A percentile compares a stretch with the other conserved stretches of the same genome.
These are phyloP conservation scores for Drosophila pallidifrons DNA, from an alignment of 1,140 invertebrate genomes.

Conservation along the genomic window DNA sequence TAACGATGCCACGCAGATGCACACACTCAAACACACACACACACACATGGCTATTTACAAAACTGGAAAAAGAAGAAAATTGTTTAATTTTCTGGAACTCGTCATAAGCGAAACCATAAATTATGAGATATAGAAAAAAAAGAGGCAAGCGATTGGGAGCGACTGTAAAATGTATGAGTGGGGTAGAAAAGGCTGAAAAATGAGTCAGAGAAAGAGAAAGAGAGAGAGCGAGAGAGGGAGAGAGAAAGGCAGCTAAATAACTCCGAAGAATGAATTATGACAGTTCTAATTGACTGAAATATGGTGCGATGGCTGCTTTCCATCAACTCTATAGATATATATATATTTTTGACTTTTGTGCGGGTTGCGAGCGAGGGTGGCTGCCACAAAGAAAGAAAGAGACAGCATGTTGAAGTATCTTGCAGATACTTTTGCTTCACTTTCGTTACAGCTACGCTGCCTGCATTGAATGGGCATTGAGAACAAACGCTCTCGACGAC, in stretches of 20 bases:
- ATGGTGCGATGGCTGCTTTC: constrained; percentile 83
- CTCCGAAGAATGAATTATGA: constrained; percentile 84
- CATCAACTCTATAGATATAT: constrained; percentile 56
- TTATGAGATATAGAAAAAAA: constrained; percentile 59
- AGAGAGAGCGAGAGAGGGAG: not conserved
- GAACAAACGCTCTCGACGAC: constrained; percentile 1
- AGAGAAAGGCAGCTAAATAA: constrained; percentile 74
- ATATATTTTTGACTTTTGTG: constrained; percentile 37
- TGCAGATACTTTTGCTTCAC: constrained; percentile 75
- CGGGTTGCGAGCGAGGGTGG: constrained; percentile 38
- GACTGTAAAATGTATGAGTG: not conserved
- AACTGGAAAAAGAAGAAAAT: constrained; percentile 59
- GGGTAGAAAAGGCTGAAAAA: constrained; percentile 8
- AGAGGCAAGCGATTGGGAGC: constrained; percentile 25
- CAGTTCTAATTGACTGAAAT: constrained; percentile 85
- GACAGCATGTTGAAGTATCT: constrained; percentile 56
- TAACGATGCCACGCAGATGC: constrained; percentile 38
- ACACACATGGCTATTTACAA: constrained; percentile 44
- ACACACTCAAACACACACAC: constrained; percentile 11
- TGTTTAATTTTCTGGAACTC: constrained; percentile 84
- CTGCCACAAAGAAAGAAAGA: constrained; percentile 5
- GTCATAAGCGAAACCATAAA: constrained; percentile 80
- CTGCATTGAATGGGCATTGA: constrained; percentile 59
- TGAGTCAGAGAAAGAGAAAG: constrained; percentile 3
- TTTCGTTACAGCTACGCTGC: constrained; percentile 67